Evolutionary conservation across 2,113 vertebrate species (phyloP).

Genomic region (Brachyhypopomus occidentalis): DNA sequence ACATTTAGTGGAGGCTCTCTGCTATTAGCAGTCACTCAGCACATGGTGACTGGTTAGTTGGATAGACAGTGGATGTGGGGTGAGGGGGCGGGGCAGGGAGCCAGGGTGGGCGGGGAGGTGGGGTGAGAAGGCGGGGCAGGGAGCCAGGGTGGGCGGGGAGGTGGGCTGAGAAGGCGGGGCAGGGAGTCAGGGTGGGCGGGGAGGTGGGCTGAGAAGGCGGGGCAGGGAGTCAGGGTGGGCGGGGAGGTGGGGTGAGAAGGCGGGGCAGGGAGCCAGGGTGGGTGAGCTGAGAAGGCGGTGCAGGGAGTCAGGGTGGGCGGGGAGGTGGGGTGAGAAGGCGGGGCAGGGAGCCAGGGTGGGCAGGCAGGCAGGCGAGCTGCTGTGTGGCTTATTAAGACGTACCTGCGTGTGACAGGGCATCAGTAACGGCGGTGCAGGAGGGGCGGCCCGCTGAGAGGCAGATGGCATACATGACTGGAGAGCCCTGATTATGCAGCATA

Average conservation of each 20-base stretch:
- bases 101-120: conserved; percentile 34
- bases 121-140: neutral
- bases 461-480: conserved; percentile 77
- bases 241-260: conserved; percentile 29
- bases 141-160: conserved; percentile 28
- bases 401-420: conserved; percentile 78
- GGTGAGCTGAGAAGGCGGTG: conserved; percentile 23
- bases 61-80: conserved; percentile 36
- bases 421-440: conserved; percentile 76
- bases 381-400: conserved; percentile 63
- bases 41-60: conserved; percentile 41
- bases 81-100: conserved; percentile 24
- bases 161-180: conserved; percentile 17
- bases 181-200: conserved; percentile 36
- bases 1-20: conserved; percentile 4
- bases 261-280: conserved; percentile 22
- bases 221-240: conserved; percentile 10
- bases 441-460: conserved; percentile 76
- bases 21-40: conserved; percentile 37
- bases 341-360: conserved; percentile 28
- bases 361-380: conserved; percentile 40
- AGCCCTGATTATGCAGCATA: conserved; percentile 63
- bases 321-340: conserved; percentile 25
- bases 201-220: neutral
- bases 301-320: conserved; percentile 34